Evolutionary conservation across 2,113 vertebrate genomes (phyloP), one percentile per base, ranked within the genome.

Genomic region (Cromileptes altivelis): DNA sequence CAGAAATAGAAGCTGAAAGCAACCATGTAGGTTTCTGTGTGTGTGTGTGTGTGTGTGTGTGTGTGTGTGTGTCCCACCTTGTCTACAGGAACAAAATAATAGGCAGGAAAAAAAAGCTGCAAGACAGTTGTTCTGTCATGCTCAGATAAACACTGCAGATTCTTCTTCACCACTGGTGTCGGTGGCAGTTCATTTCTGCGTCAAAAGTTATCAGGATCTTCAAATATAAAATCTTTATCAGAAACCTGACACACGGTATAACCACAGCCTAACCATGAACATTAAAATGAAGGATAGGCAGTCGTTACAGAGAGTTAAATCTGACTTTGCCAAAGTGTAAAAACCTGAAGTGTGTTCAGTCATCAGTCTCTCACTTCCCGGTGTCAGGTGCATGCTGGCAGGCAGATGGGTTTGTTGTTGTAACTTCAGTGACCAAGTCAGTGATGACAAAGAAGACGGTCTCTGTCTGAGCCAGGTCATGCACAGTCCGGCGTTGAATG

Each of bases 1-100:
- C 75, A 78, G 58, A 91, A 88, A 89, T 61, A 60, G 77, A 82
- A 75, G 71, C 86, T 81, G 79, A 84, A 52, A 79, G 85, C 67
- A 73, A 57, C 15, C 67, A 21, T 47, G 81, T 70, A 65, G n/a
- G 11, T 77, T 60, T 81, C 12, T 47, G 19, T 61, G 53, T 56
- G 45, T 70, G 63, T 75, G 71, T 80, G 47, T 58, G 78, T 64
- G 73, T 67, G 65, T 63, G 70, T 55, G 63, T 75, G 65, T 57
- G 70, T 53, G 69, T 71, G 58, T 68, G 60, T 58, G 71, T 49
- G 47, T 57, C 42, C 55, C 23, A n/a, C 12, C 37, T 42, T 80
- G 75, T 81, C 60, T 60, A 64, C 40, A 72, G 55, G 57, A 70
- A 75, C 30, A 60, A 86, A 86, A 77, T 70, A 89, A 85, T 40